Evolutionary conservation across 1,140 invertebrate genomes (phyloP).

Genomic region (Drosophila oshimai): DNA sequence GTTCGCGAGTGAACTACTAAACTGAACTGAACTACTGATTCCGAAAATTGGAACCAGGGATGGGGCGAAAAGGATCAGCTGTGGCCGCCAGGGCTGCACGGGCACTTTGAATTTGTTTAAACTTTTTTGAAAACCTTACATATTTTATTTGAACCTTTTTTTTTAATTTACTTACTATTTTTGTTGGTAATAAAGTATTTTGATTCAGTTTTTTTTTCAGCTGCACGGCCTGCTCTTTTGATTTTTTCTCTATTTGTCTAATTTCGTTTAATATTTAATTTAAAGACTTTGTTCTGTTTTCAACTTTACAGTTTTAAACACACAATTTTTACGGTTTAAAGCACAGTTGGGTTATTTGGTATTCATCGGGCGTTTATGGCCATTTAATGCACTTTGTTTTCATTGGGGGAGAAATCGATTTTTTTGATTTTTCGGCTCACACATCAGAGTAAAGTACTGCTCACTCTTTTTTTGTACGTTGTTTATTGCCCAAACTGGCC

Average conservation of each 20-base stretch:
- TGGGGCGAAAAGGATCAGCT: slow-evolving; percentile 1
- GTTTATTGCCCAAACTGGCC: background rate
- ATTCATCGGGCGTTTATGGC: slow-evolving; percentile 2
- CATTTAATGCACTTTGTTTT: slow-evolving; percentile 68
- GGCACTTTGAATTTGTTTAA: slow-evolving; percentile 28
- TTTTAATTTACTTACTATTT: slow-evolving; percentile 28
- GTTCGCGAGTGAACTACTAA: slow-evolving; percentile 18
- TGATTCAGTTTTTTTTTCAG: background rate
- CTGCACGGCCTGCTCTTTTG: background rate
- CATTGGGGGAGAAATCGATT: slow-evolving; percentile 75
- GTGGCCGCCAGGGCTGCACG: slow-evolving; percentile 10
- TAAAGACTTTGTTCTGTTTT: background rate
- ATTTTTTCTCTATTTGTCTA: background rate
- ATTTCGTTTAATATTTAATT: slow-evolving; percentile 1
- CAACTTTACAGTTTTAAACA: background rate
- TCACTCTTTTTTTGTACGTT: background rate
- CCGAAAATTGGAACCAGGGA: background rate
- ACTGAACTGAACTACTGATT: no score
- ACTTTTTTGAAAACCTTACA: background rate
- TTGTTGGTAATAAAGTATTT: background rate
- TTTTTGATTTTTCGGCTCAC: slow-evolving; percentile 58
- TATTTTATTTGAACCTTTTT: background rate
- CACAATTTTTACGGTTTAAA: background rate
- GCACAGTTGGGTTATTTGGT: background rate
- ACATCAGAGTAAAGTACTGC: slow-evolving; percentile 17